Conservation (phyloP, 2,797 vertebrate species). For the Gallirallus australis region DNA sequence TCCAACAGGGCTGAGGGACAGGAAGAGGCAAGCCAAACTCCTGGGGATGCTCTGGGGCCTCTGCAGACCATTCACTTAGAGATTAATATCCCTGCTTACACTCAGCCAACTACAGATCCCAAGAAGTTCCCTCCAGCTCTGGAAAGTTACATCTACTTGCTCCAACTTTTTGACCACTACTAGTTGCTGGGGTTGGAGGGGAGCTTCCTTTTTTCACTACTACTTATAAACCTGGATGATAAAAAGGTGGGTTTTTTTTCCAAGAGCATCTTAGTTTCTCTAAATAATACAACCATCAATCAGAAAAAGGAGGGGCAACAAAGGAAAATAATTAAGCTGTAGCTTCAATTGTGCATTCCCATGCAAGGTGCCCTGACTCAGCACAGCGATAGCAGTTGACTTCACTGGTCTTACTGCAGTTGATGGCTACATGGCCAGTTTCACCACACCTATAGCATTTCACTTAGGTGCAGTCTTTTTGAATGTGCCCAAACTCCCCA, state of each 20-base stretch:
- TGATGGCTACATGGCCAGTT: too few relatives aligned
- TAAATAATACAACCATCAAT: too few relatives aligned
- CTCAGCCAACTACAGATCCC: neutral
- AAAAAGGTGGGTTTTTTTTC: neutral
- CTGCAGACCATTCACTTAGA: neutral
- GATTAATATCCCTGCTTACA: neutral
- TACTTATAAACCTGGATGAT: neutral
- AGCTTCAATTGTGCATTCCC: too few relatives aligned
- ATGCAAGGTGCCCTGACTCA: too few relatives aligned
- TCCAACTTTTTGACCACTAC: neutral
- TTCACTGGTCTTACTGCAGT: too few relatives aligned
- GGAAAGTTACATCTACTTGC: neutral
- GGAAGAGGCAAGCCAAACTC: neutral
- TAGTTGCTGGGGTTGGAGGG: neutral
- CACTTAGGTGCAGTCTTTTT: conserved; percentile 98
- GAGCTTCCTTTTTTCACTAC: neutral
- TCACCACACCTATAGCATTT: conserved; percentile 92
- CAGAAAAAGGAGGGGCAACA: too few relatives aligned
- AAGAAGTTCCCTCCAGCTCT: neutral
- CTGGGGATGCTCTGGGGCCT: neutral
- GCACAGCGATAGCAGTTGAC: too few relatives aligned
- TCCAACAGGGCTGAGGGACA: neutral
- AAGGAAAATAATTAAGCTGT: too few relatives aligned
- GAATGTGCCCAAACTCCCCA: conserved; percentile 95
- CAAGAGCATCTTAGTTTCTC: neutral